Conservation (phyloP, 2,888 invertebrate genomes). For the Drosophila birchii region DNA sequence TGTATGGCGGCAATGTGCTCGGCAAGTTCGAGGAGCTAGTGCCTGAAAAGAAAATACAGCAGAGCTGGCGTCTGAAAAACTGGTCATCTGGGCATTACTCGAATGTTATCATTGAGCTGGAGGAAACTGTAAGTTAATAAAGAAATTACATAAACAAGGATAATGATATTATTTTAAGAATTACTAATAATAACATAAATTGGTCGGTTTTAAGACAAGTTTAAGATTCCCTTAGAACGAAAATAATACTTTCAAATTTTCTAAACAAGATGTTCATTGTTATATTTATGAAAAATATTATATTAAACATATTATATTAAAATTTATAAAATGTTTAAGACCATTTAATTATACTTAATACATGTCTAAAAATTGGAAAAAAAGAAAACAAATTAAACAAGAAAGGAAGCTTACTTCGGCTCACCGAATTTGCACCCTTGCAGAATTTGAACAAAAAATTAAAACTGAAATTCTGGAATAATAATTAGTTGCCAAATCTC, state of each 20-base stretch:
- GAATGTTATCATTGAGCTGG: constrained; percentile 92
- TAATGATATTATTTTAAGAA: neutral
- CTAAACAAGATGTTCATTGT: too few species aligned
- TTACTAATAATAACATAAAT: neutral
- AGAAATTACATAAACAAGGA: neutral
- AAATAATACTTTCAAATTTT: neutral
- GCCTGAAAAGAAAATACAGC: constrained; percentile 92
- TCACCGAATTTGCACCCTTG: too few species aligned
- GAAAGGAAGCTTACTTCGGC: too few species aligned
- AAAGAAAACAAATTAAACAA: too few species aligned
- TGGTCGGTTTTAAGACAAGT: neutral
- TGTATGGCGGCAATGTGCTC: constrained; percentile 96
- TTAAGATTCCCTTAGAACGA: neutral
- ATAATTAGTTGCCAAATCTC: too few species aligned
- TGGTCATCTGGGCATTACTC: constrained; percentile 98
- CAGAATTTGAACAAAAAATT: too few species aligned
- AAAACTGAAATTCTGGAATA: too few species aligned
- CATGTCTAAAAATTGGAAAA: too few species aligned
- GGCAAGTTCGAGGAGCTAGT: constrained; percentile 95
- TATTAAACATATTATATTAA: too few species aligned
- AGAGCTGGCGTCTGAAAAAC: constrained; percentile 96
- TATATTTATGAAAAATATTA: too few species aligned
- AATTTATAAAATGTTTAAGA: too few species aligned
- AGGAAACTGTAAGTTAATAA: constrained; percentile 88
- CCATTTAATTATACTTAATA: too few species aligned